A percentile compares a stretch with the other conserved stretches of the same genome.
Evolutionary conservation across 2,113 vertebrate genomes (phyloP).

Genomic region (Mustela nigripes): DNA sequence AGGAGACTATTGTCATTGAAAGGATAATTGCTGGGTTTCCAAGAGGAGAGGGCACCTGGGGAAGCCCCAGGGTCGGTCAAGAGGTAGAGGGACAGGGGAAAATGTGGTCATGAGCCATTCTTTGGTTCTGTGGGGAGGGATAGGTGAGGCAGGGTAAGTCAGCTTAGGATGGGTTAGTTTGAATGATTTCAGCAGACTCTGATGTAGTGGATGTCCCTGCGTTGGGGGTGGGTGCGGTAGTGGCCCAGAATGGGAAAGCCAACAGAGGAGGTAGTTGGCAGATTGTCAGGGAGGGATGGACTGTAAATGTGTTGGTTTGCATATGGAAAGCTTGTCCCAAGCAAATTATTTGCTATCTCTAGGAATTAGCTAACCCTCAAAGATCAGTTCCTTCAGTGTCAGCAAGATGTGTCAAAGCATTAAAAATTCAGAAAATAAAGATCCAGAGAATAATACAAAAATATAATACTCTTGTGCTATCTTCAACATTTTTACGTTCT

Average conservation of each 20-base stretch:
- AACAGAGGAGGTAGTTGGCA: not conserved
- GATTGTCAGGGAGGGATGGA: not conserved
- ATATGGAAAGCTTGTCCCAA: not conserved
- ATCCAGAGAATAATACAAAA: not conserved
- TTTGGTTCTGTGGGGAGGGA: not conserved
- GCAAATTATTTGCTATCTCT: not conserved
- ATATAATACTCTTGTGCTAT: not conserved
- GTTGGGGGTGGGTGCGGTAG: not conserved
- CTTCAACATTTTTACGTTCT: not conserved
- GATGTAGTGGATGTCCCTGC: not conserved
- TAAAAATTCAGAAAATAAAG: slow-evolving; percentile 47
- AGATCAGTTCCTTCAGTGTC: not conserved
- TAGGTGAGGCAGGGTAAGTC: not conserved
- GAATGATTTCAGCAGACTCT: not conserved
- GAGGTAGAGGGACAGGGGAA: too few species aligned
- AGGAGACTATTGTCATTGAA: not conserved
- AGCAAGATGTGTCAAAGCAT: not conserved
- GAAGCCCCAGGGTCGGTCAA: too few species aligned
- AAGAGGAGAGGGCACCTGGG: not conserved
- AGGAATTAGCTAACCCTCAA: not conserved
- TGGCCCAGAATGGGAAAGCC: not conserved
- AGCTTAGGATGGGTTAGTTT: not conserved
- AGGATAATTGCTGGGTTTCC: not conserved
- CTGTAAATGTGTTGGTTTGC: not conserved
- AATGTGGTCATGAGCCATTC: not conserved